Evolutionary conservation across 2,113 vertebrate species (phyloP).

Genomic region (Stigmatopora argus): DNA sequence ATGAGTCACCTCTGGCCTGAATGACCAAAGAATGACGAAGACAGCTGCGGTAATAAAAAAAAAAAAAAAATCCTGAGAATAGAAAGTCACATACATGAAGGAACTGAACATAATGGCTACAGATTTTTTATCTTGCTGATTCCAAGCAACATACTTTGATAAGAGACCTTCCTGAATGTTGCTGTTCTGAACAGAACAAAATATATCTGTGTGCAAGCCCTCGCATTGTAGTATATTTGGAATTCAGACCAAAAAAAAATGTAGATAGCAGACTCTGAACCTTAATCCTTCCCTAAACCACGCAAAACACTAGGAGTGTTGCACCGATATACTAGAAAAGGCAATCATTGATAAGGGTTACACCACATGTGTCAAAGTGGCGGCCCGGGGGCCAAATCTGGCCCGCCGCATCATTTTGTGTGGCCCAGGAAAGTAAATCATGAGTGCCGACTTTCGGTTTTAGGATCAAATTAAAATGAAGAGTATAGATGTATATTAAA

Average conservation of each 20-base stretch:
- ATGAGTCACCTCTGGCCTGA: constrained; percentile 2
- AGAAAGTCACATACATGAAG: constrained; percentile 7
- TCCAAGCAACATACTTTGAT: neutral
- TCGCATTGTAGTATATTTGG: neutral
- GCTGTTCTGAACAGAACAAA: constrained; percentile 2
- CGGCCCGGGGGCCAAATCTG: too few relatives aligned
- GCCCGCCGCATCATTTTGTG: too few relatives aligned
- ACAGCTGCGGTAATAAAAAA: neutral
- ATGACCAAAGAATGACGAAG: constrained; percentile 4
- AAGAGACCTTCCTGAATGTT: neutral
- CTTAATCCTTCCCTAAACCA: too few relatives aligned
- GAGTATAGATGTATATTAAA: too few relatives aligned
- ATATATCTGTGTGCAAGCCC: neutral
- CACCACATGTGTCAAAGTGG: too few relatives aligned
- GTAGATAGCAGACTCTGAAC: neutral
- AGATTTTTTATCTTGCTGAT: neutral
- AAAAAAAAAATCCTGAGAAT: neutral
- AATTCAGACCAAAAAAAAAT: neutral
- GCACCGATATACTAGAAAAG: too few relatives aligned
- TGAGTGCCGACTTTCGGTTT: too few relatives aligned
- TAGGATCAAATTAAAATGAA: too few relatives aligned
- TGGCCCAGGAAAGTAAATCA: too few relatives aligned
- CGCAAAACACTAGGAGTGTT: too few relatives aligned
- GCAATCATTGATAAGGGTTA: too few relatives aligned
- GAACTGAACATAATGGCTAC: constrained; percentile 9